Percentiles rank a stretch among this genome's conserved stretches.
Evolutionary conservation across 2,113 vertebrate genomes (phyloP).

Genomic region (Pluvialis apricaria): DNA sequence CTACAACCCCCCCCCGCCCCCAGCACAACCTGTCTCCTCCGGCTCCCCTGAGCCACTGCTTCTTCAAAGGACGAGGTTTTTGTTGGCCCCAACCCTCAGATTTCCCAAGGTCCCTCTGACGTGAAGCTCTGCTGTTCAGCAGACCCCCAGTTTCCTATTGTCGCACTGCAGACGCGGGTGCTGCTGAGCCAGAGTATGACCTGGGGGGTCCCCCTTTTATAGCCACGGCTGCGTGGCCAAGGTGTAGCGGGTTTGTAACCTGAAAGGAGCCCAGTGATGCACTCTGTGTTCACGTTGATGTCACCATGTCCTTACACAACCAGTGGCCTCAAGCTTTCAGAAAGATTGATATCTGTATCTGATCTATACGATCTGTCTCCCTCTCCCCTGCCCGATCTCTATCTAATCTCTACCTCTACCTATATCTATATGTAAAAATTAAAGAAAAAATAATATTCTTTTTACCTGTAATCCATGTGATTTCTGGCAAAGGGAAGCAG

Average conservation of each 20-base stretch:
- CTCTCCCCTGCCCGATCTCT: not conserved
- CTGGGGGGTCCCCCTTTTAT: not conserved
- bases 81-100: not conserved
- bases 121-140: not conserved
- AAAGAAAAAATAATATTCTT: not conserved
- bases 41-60: not conserved
- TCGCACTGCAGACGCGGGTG: fast-evolving
- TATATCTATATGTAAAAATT: not conserved
- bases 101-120: not conserved
- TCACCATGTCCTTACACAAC: not conserved
- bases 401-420: not conserved
- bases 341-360: not conserved
- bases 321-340: not conserved
- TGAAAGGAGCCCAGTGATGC: not conserved
- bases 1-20: fast-evolving
- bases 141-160: fast-evolving
- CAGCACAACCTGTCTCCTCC: not conserved
- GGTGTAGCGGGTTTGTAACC: not conserved
- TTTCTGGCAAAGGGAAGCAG: not conserved
- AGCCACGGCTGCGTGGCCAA: not conserved
- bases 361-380: not conserved
- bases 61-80: not conserved
- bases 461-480: not conserved
- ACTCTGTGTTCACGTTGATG: fast-evolving
- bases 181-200: not conserved